Evolutionary conservation across 2,888 invertebrate species (phyloP).

Genomic region (Trichopoda pennipes): DNA sequence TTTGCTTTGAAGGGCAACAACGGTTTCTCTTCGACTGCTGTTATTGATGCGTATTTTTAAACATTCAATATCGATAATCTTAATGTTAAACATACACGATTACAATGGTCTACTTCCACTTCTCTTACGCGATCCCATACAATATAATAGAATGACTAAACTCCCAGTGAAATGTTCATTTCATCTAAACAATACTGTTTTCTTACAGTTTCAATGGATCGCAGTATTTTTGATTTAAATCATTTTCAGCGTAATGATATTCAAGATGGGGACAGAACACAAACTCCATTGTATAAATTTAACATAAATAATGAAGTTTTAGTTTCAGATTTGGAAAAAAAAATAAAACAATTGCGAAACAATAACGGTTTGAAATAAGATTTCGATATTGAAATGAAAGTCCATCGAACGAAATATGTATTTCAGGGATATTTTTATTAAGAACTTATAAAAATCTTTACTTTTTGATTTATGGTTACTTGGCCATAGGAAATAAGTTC

Average conservation of each 20-base stretch:
- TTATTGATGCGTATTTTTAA: constrained; percentile 34
- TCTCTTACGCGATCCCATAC: constrained; percentile 2
- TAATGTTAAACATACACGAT: constrained; percentile 65
- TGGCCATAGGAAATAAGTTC: too few relatives aligned
- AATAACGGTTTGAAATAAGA: constrained; percentile 43
- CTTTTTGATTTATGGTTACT: too few relatives aligned
- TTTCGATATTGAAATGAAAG: constrained; percentile 3
- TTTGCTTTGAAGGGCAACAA: constrained; percentile 41
- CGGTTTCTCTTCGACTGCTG: constrained; percentile 16
- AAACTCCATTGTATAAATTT: constrained; percentile 51
- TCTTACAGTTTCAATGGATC: constrained; percentile 50
- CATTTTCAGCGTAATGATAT: constrained; percentile 62
- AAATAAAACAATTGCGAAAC: constrained; percentile 30
- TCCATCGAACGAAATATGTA: not conserved
- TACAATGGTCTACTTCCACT: constrained; percentile 46
- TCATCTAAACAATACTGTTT: constrained; percentile 38
- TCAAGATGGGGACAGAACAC: constrained; percentile 55
- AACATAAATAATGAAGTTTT: constrained; percentile 50
- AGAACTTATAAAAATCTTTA: not conserved
- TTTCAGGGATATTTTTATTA: not conserved
- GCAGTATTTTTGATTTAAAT: constrained; percentile 59
- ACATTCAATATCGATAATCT: constrained; percentile 64
- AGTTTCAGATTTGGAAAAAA: constrained; percentile 19
- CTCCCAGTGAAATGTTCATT: constrained; percentile 22
- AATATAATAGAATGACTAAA: not conserved